phyloP scores from a whole-genome alignment of 2,113 vertebrate genomes.

The Macrotus californicus region DNA sequence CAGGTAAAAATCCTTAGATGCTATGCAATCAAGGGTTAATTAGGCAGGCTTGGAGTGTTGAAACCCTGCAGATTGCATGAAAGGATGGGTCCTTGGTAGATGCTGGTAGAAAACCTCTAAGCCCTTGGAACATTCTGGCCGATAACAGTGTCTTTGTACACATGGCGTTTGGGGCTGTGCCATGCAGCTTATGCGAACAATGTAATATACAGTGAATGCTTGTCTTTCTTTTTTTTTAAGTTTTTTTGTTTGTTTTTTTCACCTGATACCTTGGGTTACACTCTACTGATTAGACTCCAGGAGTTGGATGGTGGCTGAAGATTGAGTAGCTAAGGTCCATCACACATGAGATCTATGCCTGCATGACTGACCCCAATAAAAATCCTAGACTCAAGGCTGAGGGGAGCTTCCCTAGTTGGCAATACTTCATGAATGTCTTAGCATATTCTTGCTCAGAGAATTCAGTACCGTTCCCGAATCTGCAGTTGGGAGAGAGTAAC shows the following conservation, averaged over 20 bases:
- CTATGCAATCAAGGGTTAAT: not conserved
- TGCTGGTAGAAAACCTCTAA: not conserved
- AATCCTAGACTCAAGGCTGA: not conserved
- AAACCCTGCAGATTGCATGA: not conserved
- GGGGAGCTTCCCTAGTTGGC: not conserved
- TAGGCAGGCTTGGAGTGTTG: not conserved
- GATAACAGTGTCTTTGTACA: not conserved
- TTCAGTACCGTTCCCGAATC: not conserved
- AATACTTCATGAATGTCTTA: not conserved
- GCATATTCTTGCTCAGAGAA: not conserved
- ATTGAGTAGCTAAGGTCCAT: not conserved
- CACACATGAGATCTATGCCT: not conserved
- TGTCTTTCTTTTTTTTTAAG: not conserved
- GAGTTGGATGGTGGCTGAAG: fast-evolving
- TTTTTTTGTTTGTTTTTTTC: not conserved
- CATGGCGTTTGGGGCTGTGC: not conserved
- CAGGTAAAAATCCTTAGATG: not conserved
- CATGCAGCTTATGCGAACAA: not conserved
- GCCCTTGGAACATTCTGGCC: not conserved
- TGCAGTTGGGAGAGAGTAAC: not conserved
- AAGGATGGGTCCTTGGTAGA: not conserved
- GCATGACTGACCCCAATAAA: not conserved
- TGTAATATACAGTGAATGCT: not conserved
- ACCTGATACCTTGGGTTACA: not conserved
- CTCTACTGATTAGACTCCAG: not conserved